Conservation (phyloP, 2,797 vertebrate genomes). For the Chromobotia macracanthus region DNA sequence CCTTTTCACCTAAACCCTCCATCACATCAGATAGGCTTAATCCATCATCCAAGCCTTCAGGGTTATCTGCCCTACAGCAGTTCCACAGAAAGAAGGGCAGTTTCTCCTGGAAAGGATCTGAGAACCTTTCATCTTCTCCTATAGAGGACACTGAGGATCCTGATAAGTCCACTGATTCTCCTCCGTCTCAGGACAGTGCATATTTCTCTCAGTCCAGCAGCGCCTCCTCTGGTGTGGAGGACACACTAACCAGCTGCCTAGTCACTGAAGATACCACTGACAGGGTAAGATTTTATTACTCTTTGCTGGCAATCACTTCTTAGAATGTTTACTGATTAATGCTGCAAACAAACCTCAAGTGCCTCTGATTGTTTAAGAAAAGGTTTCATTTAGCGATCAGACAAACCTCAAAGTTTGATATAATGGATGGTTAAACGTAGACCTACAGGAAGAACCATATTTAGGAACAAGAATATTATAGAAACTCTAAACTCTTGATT, state of each 20-base stretch:
- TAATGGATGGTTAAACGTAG: no score
- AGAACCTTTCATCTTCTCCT: constrained; percentile 19
- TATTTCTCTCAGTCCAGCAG: constrained; percentile 69
- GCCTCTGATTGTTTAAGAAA: no score
- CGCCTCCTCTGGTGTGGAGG: constrained; percentile 29
- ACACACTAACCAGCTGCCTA: constrained; percentile 41
- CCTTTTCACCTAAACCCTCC: constrained; percentile 11
- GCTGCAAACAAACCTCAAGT: no score
- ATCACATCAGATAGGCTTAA: no score
- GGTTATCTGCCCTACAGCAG: constrained; percentile 69
- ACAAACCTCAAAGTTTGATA: no score
- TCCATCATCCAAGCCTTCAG: constrained; percentile 48
- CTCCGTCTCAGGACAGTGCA: constrained; percentile 72
- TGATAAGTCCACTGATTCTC: constrained; percentile 40
- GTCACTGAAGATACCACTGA: no score
- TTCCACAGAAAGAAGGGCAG: no score
- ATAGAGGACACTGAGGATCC: constrained; percentile 44
- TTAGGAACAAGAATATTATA: not conserved
- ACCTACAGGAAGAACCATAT: no score
- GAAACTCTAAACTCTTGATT: not conserved
- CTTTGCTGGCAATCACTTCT: no score
- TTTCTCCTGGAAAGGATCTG: constrained; percentile 15
- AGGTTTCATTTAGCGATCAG: no score
- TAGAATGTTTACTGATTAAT: no score
- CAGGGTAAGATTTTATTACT: no score